Percentiles rank a stretch among this genome's conserved stretches.
phyloP scores from a whole-genome alignment of 1,140 invertebrate genomes.

The Polypedilum pembai region DNA sequence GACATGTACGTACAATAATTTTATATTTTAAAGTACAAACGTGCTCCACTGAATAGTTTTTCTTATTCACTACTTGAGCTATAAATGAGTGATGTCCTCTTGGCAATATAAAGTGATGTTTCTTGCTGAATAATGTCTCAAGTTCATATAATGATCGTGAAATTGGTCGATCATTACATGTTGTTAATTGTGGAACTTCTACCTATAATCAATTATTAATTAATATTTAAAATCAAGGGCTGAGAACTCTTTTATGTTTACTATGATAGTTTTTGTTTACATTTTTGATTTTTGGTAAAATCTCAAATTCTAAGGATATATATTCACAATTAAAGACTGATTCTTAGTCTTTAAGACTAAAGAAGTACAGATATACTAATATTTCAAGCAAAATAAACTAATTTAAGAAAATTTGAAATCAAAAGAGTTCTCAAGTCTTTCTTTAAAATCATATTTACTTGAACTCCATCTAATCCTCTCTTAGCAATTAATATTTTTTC shows the following conservation, averaged over 20 bases:
- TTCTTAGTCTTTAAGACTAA: too few relatives aligned
- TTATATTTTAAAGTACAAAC: slow-evolving; percentile 25
- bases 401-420: too few relatives aligned
- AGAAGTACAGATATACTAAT: too few relatives aligned
- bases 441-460: not conserved
- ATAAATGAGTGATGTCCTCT: slow-evolving; percentile 18
- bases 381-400: too few relatives aligned
- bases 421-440: too few relatives aligned
- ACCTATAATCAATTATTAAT: not conserved
- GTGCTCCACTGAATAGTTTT: not conserved
- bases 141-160: not conserved
- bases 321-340: too few relatives aligned
- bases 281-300: too few relatives aligned
- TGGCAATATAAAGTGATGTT: slow-evolving; percentile 26
- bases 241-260: too few relatives aligned
- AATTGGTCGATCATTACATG: slow-evolving; percentile 6
- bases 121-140: slow-evolving; percentile 28
- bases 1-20: slow-evolving; percentile 21
- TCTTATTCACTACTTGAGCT: slow-evolving; percentile 21
- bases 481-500: slow-evolving; percentile 29
- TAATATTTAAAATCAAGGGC: too few relatives aligned
- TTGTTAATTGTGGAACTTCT: slow-evolving; percentile 15
- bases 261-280: too few relatives aligned
- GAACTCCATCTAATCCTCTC: slow-evolving; percentile 28
- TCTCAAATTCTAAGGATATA: too few relatives aligned